Base-by-base conservation (phyloP, 92 coral and sea anemone genomes). In the Umimayanthus chanpuru region DNA sequence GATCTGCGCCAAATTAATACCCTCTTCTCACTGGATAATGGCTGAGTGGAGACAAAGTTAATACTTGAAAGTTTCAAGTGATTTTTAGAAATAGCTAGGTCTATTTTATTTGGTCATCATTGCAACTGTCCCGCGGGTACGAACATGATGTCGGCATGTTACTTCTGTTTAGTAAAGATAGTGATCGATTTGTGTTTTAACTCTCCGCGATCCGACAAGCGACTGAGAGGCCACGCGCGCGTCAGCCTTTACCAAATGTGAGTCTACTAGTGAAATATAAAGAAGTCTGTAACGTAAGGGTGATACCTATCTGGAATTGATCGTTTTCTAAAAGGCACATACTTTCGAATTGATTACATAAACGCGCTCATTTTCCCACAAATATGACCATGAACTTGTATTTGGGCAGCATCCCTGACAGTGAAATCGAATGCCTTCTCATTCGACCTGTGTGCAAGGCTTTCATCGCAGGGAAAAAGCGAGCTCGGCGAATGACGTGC, bases 351-450 rank as follows among this genome's bases (percentile, higher is more conserved):
- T 30, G 65, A 26, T 47, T 49, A 50, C 74, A 71, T 23, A 68
- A 70, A 83, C 77, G 56, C 74, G 55, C 29, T 18, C 79, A 47
- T 71, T 71, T 47, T 73, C 65, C 58, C 77, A 49, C 39, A 29
- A 83, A 83, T 47, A 70, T 68, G 79, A 73, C 77, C 87, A 83
- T 70, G 40, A 26, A 12, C 41, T 82, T 50, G 14, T 75, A 25
- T 29, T 75, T 47, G 76, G 15, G 77, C 68, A 41, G 64, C 77
- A 82, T 29, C 65, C 77, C 70, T 73, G 67, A 83, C 79, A 55
- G 84, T 83, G 87, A 83, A 83, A 83, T 41, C 25, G 87, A 83
- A 68, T 29, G 65, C 87, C 78, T 83, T 49, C 66, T 73, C 23
- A 41, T 29, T 21, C 50, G 87, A 83, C 87, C 56, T 82, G 77